Base-by-base conservation (phyloP, 2,888 invertebrate species). In the Drosophila macrospina region DNA sequence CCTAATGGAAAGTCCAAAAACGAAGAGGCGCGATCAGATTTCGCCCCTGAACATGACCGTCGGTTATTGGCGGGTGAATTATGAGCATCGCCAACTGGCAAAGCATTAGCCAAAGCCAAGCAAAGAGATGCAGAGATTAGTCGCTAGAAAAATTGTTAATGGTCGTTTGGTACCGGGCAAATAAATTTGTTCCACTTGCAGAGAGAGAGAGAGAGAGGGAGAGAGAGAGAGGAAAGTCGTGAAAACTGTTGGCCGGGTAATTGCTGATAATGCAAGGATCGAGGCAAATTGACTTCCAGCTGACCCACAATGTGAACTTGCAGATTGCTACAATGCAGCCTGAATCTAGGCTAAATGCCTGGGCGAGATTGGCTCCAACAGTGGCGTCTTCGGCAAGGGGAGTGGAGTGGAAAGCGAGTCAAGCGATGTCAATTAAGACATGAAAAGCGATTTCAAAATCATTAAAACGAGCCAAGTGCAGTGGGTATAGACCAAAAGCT, bases 261-360 rank as follows among this genome's bases (percentile, higher is more conserved):
- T 83, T 83, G 86, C 83, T 74, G 86, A 78, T 86, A 76, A 71
- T 73, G 57, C 67, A 60, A 64, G 72, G 71, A 69, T 69, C 73
- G 60, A 69, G 78, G 47, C 75, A 75, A 74, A 74, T 74, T 75
- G 74, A 66, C 74, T 74, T 75, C 41, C 57, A 66, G 67, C 66
- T 85, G 86, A 85, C 84, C 84, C 74, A 85, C 81, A 85, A 86
- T 80, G 69, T 86, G 84, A 84, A 84, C 84, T 71, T 66, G 65
- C 48, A 70, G 65, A 74, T 74, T 62, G 65, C 64, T 41, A 36
- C 61, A 62, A 67, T 72, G 61, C 37, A 16, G 42, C 16, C 50
- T 20, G 68, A 74, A 80, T 63, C 69, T 85, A 68, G 82, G 82
- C 75, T 85, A 85, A 85, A 82, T 77, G 82, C 69, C 48, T 41